Conservation (phyloP, 2,113 vertebrate species). For the Harpagus bidentatus region DNA sequence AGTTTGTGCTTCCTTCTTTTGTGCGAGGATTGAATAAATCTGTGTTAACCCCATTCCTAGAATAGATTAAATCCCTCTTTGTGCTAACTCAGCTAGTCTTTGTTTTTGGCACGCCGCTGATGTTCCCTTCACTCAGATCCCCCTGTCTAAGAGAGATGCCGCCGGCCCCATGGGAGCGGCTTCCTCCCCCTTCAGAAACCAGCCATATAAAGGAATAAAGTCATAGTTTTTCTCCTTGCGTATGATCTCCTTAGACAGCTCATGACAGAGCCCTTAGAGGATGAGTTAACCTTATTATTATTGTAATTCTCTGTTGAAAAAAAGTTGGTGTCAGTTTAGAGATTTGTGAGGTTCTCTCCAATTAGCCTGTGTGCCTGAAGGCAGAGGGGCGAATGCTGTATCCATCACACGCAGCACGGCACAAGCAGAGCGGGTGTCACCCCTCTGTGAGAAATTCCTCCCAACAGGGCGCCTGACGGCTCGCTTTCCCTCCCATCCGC, state of each 20-base stretch:
- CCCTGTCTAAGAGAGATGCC: neutral
- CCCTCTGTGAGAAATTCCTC: neutral
- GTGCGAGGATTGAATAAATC: neutral
- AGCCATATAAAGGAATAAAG: neutral
- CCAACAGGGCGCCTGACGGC: accelerated
- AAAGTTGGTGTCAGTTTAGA: neutral
- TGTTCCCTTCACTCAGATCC: neutral
- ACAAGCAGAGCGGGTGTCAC: accelerated
- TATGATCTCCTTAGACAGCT: neutral
- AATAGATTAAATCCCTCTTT: neutral
- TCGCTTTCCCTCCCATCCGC: neutral
- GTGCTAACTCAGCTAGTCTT: neutral
- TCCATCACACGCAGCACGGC: accelerated
- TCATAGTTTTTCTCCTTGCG: neutral
- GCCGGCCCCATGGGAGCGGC: neutral
- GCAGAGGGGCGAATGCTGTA: neutral
- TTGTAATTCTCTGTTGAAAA: conserved; percentile 1
- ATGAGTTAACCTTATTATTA: conserved; percentile 36
- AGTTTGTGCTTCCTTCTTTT: neutral
- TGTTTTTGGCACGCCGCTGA: neutral
- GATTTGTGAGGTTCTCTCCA: conserved; percentile 18
- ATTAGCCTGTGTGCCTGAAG: neutral
- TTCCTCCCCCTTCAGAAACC: neutral
- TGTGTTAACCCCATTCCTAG: neutral
- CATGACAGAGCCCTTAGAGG: conserved; percentile 3